Conservation (phyloP, 2,797 vertebrate species). For the Lateolabrax maculatus region DNA sequence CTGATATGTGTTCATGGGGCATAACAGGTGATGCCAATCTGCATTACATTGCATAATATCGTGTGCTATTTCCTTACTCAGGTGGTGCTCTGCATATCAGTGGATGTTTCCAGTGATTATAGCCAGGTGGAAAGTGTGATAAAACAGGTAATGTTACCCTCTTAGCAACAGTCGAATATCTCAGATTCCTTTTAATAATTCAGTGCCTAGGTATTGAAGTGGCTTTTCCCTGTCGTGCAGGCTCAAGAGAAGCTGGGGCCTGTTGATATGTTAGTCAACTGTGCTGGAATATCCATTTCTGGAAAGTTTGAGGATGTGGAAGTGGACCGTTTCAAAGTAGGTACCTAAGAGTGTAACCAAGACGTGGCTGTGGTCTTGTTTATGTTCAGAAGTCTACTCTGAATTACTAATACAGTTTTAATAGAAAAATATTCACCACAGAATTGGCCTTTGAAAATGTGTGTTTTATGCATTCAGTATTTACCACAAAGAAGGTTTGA, state of each 20-base stretch:
- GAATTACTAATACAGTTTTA: not conserved
- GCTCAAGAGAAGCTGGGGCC: conserved; percentile 98
- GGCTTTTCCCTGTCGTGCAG: conserved; percentile 74
- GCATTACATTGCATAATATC: conserved; percentile 18
- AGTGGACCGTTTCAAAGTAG: conserved; percentile 92
- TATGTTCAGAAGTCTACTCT: not conserved
- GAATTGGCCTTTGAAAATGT: not conserved
- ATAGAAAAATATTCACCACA: not conserved
- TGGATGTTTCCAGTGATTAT: conserved; percentile 96
- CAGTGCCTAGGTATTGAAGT: conserved; percentile 3
- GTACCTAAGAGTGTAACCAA: conserved; percentile 32
- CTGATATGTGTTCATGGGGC: not conserved
- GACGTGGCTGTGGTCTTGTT: not conserved
- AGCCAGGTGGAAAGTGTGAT: conserved; percentile 96
- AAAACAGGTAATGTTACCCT: conserved; percentile 90
- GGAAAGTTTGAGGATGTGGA: conserved; percentile 96
- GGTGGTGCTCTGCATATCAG: conserved; percentile 98
- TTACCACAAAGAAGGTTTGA: not conserved
- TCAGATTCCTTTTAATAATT: conserved; percentile 45
- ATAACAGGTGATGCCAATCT: not conserved
- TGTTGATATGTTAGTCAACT: conserved; percentile 98
- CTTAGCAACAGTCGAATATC: conserved; percentile 11
- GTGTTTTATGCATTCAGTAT: not conserved
- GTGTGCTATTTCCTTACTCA: conserved; percentile 64
- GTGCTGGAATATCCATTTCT: conserved; percentile 91